Percentiles rank a stretch among this genome's conserved stretches.
Evolutionary conservation across 2,888 invertebrate genomes (phyloP).

Genomic region (Gymnocheta viridis): DNA sequence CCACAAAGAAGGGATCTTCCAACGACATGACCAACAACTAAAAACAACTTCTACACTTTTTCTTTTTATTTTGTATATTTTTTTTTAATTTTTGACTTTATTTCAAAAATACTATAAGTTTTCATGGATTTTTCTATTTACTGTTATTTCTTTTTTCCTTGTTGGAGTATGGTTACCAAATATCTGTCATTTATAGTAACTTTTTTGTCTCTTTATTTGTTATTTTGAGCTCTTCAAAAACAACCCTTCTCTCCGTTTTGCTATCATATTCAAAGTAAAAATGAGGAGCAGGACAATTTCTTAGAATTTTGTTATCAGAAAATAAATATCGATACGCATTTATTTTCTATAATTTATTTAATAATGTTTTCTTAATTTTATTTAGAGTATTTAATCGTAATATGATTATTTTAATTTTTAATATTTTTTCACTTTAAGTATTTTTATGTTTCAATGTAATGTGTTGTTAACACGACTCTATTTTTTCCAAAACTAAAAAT

Average conservation of each 20-base stretch:
- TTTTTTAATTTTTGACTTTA: slow-evolving; percentile 39
- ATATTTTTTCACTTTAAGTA: not conserved
- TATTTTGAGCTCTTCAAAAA: slow-evolving; percentile 45
- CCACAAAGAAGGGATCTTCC: slow-evolving; percentile 99
- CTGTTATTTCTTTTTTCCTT: slow-evolving; percentile 54
- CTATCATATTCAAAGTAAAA: slow-evolving; percentile 37
- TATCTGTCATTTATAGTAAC: slow-evolving; percentile 43
- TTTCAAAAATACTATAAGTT: slow-evolving; percentile 52
- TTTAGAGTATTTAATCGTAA: not conserved
- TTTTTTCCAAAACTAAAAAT: slow-evolving; percentile 61
- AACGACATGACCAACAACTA: slow-evolving; percentile 92
- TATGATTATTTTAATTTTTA: not conserved
- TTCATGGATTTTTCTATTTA: slow-evolving; percentile 62
- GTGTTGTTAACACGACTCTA: slow-evolving; percentile 35
- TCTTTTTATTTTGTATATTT: slow-evolving; percentile 32
- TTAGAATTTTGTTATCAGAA: not conserved
- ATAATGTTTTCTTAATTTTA: not conserved
- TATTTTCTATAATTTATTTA: not conserved
- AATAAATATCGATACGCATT: slow-evolving; percentile 34
- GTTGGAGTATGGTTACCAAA: slow-evolving; percentile 63
- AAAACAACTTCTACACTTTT: slow-evolving; percentile 35
- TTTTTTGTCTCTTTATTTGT: slow-evolving; percentile 22
- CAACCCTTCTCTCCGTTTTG: slow-evolving; percentile 51
- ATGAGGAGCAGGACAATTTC: slow-evolving; percentile 17
- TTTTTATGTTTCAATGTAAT: not conserved